Percentiles rank a stretch among this genome's conserved stretches.
These are phyloP conservation scores for Pogoniulus pusillus DNA, from an alignment of 2,797 vertebrate species.

Conservation along the genomic window DNA sequence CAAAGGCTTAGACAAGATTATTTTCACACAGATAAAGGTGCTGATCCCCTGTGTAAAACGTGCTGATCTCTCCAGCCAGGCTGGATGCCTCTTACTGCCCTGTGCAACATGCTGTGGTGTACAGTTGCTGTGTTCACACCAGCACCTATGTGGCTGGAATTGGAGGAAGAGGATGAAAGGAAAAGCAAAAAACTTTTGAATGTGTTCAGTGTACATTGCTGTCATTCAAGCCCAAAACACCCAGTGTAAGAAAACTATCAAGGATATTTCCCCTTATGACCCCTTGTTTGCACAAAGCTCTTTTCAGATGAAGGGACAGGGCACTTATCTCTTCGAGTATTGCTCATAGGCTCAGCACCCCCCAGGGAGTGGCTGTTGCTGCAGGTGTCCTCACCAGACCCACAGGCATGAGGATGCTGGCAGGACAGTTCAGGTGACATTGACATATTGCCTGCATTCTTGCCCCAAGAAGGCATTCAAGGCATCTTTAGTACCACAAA, in stretches of 20 bases:
- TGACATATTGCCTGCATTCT: background rate
- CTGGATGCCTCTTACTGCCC: background rate
- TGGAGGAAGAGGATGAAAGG: background rate
- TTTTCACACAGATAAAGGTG: background rate
- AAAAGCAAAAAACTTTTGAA: background rate
- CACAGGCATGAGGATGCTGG: rapidly evolving
- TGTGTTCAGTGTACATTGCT: rapidly evolving
- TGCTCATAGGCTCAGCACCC: background rate
- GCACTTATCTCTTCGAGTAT: too few relatives aligned
- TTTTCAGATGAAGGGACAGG: background rate
- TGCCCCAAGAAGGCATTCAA: background rate
- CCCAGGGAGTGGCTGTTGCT: background rate
- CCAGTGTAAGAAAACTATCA: background rate
- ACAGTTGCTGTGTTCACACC: rapidly evolving
- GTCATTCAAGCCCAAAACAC: background rate
- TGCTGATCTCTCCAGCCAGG: background rate
- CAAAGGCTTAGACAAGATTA: background rate
- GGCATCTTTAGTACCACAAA: background rate
- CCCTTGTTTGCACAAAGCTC: background rate
- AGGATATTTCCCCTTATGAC: background rate
- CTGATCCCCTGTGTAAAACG: background rate
- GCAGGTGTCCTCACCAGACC: background rate
- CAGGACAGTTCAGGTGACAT: background rate
- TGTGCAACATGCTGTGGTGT: background rate
- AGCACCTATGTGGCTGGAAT: background rate